Evolutionary conservation across 2,113 vertebrate species (phyloP), one percentile per base, ranked within the genome.

Genomic region (Salvator merianae): DNA sequence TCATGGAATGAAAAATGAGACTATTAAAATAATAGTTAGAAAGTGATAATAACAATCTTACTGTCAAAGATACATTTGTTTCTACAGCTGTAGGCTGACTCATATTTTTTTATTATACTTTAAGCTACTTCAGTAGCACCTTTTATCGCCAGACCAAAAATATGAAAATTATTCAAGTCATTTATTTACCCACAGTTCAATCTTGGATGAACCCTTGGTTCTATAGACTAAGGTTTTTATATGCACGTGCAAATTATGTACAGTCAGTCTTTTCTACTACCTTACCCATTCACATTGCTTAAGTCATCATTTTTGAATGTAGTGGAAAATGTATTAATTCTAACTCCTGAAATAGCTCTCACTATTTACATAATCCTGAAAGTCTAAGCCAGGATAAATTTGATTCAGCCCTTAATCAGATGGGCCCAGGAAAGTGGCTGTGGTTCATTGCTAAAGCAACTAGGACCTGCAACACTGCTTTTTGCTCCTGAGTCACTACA

Each of bases 1-100:
- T 81, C 8, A 66, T 6, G 83, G 7, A 75, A 18, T 87, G 62
- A 88, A 85, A 86, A 85, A 75, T 71, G 16, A 81, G 77, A 77
- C 10, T 18, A 73, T 73, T 84, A 76, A 79, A 76, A 82, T 43
- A 38, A 10, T 66, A 68, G 69, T 79, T 30, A 68, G 30, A 12
- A 73, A 83, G 81, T 34, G 32, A 14, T 4, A 9, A 14, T 18
- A 47, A 62, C 7, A 38, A 22, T 32, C 43, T 71, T 62, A 13
- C 69, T 36, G 5, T 79, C 74, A 12, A 38, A 20, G 16, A 32
- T 12, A n/a, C 66, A 63, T 81, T 32, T 65, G 72, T 71, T 43
- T 66, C 28, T 43, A 34, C 0, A 22, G 70, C 80, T 70, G 73
- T 36, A 24, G 65, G 38, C 1, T 0, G 59, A 32, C 16, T 77